Base-by-base conservation (phyloP, 1,140 invertebrate species). In the Lasaia peninsularis region DNA sequence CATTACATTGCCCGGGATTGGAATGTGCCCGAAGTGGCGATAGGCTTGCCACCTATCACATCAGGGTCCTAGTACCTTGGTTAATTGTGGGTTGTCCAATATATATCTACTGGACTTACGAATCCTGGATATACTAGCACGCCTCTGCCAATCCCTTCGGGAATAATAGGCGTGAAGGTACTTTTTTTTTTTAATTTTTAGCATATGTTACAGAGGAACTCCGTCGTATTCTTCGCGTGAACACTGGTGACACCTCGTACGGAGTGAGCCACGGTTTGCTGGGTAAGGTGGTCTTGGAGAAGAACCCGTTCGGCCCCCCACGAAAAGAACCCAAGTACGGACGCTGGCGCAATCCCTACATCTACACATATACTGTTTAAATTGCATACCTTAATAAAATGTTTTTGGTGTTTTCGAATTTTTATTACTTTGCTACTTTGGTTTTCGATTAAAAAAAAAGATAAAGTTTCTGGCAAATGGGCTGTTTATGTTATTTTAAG, bases 241-340 rank as follows among this genome's bases (percentile, higher is more conserved):
- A 58, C n/a, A 85, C 80, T 0, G 83, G 83, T 0, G 77, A 84
- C 12, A 78, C 85, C 0, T 71, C 71, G 0, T 88, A 86, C 63
- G 64, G 65, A 2, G 72, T 78, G 1, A 52, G 58, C 20, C 83
- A 86, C 62, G 76, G 78, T 0, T 62, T 88, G 1, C 67, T 88
- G 3, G 85, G 60, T 0, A 61, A 67, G 31, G 81, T 86, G 7
- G 71, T 88, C 1, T 55, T 88, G 11, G 71, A 84, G 14, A 70
- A 71, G 53, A 77, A 75, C 35, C 86, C 86, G 0, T 88, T 84
- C 35, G 86, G 83, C 8, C 68, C 69, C 0, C 69, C 78, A 0
- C 76, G 83, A 10, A 65, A 81, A 24, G 86, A 88, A 53, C 86
- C 86, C 0, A 67, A 60, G 56, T 86, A 75, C 18, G 81, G 81